Base-by-base conservation (phyloP, 2,797 vertebrate genomes). In the Falco naumanni region DNA sequence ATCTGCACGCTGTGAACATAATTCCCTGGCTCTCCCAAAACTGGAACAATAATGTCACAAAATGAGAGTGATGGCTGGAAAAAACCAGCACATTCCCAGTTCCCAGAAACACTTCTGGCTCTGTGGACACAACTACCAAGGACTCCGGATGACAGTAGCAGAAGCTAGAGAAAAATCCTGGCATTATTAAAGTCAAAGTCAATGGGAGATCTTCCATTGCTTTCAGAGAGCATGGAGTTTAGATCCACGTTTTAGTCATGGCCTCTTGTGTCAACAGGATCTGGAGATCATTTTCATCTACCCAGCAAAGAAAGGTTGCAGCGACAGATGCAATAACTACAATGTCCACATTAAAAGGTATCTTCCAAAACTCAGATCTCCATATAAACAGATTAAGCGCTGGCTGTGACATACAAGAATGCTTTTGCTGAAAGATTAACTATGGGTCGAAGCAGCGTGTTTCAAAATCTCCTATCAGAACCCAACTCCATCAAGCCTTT, bases 231-330 rank as follows among this genome's bases (percentile, higher is more conserved):
- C 11, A 6, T 83, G 26, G 45, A 90, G 57, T 24, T 93, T 89
- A 93, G 57, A 90, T 47, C 28, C 57, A 88, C 1, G 0, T 91
- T 94, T 97, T 71, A 89, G 75, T 48, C 84, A 95, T 92, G 45
- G 24, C 94, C 96, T 92, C 96, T 97, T 97, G 91, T 89, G 95
- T 94, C 96, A 97, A 97, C 86, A 97, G 90, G 80, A 89, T 88
- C 95, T 93, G 86, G 93, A 93, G 76, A 84, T 21, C 13, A 71
- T 88, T 94, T 96, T 83, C 82, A 96, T 96, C 93, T 93, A 94
- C 43, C 65, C 70, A 83, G 79, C 88, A 96, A 97, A 97, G 41
- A 56, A 76, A 95, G 96, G 81, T 74, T 65, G 66, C 70, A 84
- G 64, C 95, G 47, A 84, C 59, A 91, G 87, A 95, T 87, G 53